Evolutionary conservation across 2,797 vertebrate genomes (phyloP), one percentile per base, ranked within the genome.

Genomic region (Nannoperca obscura): DNA sequence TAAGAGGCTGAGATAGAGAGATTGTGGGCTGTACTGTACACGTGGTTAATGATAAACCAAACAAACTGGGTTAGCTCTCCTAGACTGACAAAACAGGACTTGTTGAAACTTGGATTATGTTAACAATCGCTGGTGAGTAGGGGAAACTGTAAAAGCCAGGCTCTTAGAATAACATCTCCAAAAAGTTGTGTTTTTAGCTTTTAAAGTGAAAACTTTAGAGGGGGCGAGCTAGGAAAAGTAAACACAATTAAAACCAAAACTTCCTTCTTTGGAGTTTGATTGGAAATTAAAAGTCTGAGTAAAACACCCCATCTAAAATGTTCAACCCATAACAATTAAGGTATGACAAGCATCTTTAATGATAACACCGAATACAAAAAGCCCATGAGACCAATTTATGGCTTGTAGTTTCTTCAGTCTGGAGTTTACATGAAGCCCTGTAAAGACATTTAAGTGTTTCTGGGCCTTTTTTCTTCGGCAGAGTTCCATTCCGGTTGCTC

Each of bases 101-200:
- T 93, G 94, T 92, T 95, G 93, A 95, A 95, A 93, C 83, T 75
- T 76, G 90, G 91, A 94, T 95, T 93, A 94, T 68, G 78, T 90
- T 92, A 90, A 93, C 89, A 90, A 86, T 93, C 59, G 42, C 71
- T 69, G 70, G 71, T 86, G 89, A 88, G 87, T 54, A 76, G 74
- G 78, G 68, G 81, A 84, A 91, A 86, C 84, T 79, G 73, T 90
- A 86, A 93, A 91, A 85, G 86, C 76, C 68, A 42, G 71, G 70
- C 82, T 84, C 82, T 91, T 91, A 85, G 27, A 93, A 93, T 78
- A 94, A 91, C 88, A 88, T 84, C 60, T 68, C 44, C 42, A 61
- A 87, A 82, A 89, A 73, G 55, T 58, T 81, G 86, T 83, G 89
- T 88, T 93, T 91, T 92, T 80, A 92, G 84, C 78, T 87, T 88